These are phyloP conservation scores for Meloe dianella DNA, from an alignment of 2,888 invertebrate species.

Conservation along the genomic window DNA sequence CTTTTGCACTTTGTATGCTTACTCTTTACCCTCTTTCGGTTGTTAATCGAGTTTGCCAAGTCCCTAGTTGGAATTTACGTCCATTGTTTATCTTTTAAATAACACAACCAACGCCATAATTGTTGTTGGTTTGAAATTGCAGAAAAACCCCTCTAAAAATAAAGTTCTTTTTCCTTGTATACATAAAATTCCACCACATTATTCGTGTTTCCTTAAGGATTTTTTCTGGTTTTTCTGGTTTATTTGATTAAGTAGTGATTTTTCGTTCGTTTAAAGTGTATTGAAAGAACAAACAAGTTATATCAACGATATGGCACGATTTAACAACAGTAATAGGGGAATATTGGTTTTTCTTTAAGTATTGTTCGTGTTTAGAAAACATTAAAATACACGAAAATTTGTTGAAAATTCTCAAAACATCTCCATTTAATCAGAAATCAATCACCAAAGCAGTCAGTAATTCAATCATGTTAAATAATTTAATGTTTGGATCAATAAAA, in stretches of 20 bases:
- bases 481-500: no score
- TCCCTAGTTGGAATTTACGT: neutral
- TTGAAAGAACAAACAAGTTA: conserved; percentile 29
- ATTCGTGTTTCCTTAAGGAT: neutral
- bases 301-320: conserved; percentile 36
- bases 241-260: conserved; percentile 37
- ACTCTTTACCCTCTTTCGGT: neutral
- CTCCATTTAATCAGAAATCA: neutral
- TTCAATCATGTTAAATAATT: no score
- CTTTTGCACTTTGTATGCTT: neutral
- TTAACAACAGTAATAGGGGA: conserved; percentile 19
- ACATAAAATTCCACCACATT: neutral
- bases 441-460: no score
- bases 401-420: neutral
- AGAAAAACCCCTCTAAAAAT: no score
- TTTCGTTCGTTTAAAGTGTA: conserved; percentile 17
- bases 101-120: neutral
- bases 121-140: neutral
- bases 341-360: conserved; percentile 18
- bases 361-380: conserved; percentile 2
- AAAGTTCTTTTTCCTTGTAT: neutral
- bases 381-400: neutral
- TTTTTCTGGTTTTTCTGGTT: conserved; percentile 13
- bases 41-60: neutral
- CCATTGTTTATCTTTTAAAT: neutral